phyloP scores from a whole-genome alignment of 2,888 invertebrate species.

The Julus scanicus region DNA sequence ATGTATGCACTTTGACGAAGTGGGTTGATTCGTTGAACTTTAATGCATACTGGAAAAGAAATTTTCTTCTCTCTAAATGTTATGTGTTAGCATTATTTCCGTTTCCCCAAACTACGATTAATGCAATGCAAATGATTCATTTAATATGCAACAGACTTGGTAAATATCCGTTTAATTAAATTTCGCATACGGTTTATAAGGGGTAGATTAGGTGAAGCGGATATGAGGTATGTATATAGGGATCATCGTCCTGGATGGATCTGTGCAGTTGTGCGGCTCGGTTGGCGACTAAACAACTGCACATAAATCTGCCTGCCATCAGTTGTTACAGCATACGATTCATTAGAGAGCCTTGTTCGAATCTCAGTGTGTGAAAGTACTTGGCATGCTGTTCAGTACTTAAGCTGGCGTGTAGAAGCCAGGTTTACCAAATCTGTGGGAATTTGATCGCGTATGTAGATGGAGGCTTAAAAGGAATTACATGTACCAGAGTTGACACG shows the following conservation, averaged over 20 bases:
- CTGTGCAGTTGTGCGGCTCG: too few species aligned
- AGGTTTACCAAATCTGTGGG: slow-evolving; percentile 24
- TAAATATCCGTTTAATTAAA: slow-evolving; percentile 35
- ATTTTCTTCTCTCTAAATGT: too few species aligned
- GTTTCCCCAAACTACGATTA: neutral
- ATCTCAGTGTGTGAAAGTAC: neutral
- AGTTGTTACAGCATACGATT: neutral
- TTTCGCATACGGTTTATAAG: neutral
- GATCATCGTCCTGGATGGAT: neutral
- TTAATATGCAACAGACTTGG: neutral
- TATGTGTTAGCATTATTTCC: neutral
- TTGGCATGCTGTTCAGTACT: slow-evolving; percentile 36
- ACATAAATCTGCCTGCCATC: neutral
- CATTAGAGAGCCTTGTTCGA: slow-evolving; percentile 15
- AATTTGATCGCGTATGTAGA: slow-evolving; percentile 39
- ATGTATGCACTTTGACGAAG: too few species aligned
- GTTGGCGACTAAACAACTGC: neutral
- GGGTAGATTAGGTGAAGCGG: neutral
- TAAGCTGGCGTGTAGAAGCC: slow-evolving; percentile 36
- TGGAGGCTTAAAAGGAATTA: slow-evolving; percentile 22
- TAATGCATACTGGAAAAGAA: too few species aligned
- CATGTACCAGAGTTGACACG: slow-evolving; percentile 3
- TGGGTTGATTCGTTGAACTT: neutral
- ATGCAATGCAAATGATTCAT: neutral
- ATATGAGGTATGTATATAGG: neutral